phyloP scores from a whole-genome alignment of 2,888 invertebrate species.

The Scaptomyza caliginosa region DNA sequence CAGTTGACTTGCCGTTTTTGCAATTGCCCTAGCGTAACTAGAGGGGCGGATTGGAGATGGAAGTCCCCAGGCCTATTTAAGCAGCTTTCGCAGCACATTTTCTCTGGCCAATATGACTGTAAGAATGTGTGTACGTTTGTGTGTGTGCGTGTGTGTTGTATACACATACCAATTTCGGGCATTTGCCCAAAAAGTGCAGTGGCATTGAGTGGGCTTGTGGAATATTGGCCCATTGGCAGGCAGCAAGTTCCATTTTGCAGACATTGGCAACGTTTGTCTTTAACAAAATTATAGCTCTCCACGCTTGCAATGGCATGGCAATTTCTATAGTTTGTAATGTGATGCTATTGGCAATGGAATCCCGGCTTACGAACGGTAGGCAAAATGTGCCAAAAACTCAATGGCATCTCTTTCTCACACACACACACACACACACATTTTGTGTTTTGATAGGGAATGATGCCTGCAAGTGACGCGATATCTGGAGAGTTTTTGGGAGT shows the following conservation, averaged over 20 bases:
- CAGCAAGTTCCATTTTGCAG: conserved; percentile 63
- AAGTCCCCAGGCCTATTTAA: conserved; percentile 45
- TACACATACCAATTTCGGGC: conserved; percentile 64
- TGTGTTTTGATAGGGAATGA: conserved; percentile 11
- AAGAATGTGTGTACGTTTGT: conserved; percentile 3
- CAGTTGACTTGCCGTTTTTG: conserved; percentile 72
- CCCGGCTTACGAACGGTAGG: conserved; percentile 13
- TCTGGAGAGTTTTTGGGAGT: conserved; percentile 46
- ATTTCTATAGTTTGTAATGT: conserved; percentile 22
- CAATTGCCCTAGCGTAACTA: conserved; percentile 32
- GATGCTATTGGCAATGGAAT: conserved; percentile 26
- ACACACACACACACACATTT: not conserved
- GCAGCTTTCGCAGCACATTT: conserved; percentile 44
- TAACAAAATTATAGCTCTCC: conserved; percentile 70
- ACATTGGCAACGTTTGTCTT: conserved; percentile 71
- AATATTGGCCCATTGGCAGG: conserved; percentile 68
- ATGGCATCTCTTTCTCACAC: not conserved
- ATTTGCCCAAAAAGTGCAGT: conserved; percentile 48
- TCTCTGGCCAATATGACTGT: conserved; percentile 47
- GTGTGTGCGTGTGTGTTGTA: conserved; percentile 14
- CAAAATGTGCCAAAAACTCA: conserved; percentile 69
- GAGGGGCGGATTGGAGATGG: not conserved
- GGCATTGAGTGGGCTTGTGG: conserved; percentile 41
- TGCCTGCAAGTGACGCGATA: conserved; percentile 75
- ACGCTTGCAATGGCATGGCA: conserved; percentile 40